Conservation (phyloP, 2,797 vertebrate genomes). For the Melanotaenia trifasciata region DNA sequence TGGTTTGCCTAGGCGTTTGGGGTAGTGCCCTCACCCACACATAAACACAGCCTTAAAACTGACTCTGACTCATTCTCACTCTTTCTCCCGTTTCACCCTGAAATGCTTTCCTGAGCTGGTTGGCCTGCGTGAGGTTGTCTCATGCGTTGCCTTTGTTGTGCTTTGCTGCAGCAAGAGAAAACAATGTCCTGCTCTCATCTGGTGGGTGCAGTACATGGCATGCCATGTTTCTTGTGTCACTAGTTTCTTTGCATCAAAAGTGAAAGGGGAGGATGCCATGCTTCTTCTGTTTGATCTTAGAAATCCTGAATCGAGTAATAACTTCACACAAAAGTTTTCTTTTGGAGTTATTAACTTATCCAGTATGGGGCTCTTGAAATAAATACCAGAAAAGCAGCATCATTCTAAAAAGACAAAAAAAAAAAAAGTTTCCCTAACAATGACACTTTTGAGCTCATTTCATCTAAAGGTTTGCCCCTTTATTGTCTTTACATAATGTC, state of each 20-base stretch:
- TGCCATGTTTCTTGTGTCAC: slow-evolving; percentile 65
- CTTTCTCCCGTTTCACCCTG: slow-evolving; percentile 37
- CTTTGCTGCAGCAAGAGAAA: slow-evolving; percentile 7
- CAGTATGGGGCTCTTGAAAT: background rate
- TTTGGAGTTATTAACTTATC: slow-evolving; percentile 4
- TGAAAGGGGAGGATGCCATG: slow-evolving; percentile 22
- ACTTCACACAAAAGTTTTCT: slow-evolving; percentile 22
- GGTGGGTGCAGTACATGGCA: slow-evolving; percentile 33
- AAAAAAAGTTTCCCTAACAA: background rate
- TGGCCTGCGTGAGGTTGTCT: slow-evolving; percentile 15
- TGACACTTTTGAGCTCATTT: background rate
- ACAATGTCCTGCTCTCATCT: slow-evolving; percentile 31
- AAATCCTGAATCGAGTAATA: slow-evolving; percentile 15
- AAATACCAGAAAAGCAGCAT: background rate
- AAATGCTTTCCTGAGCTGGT: slow-evolving; percentile 24
- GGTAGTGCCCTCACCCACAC: slow-evolving; percentile 81
- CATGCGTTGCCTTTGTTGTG: slow-evolving; percentile 34
- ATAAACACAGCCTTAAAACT: slow-evolving; percentile 75
- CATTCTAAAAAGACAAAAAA: background rate
- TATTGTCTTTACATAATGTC: background rate
- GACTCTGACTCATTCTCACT: slow-evolving; percentile 64
- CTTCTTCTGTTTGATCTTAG: slow-evolving; percentile 37
- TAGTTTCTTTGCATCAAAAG: slow-evolving; percentile 66
- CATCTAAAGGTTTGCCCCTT: background rate
- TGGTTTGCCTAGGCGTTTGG: slow-evolving; percentile 81